phyloP scores from a whole-genome alignment of 2,113 vertebrate genomes.

The Thinocorus orbignyianus region DNA sequence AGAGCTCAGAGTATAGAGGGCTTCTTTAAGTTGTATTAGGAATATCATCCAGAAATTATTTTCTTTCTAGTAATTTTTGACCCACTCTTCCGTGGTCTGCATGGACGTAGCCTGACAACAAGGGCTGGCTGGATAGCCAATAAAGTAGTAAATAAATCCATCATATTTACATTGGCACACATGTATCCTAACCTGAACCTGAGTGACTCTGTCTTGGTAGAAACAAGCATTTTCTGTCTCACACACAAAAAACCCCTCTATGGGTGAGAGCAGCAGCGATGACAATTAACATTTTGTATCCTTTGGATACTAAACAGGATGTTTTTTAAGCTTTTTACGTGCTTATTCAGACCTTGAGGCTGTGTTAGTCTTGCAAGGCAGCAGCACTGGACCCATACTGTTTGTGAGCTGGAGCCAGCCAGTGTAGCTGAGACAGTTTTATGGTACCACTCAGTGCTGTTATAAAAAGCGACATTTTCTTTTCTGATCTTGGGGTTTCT shows the following conservation, averaged over 20 bases:
- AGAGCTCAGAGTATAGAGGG: accelerated
- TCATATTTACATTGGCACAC: accelerated
- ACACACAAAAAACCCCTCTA: neutral
- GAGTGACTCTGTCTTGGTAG: neutral
- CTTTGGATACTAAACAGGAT: too few species aligned
- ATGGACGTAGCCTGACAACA: neutral
- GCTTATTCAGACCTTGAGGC: neutral
- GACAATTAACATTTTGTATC: neutral
- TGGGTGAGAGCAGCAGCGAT: neutral
- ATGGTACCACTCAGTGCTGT: neutral
- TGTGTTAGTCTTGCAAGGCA: neutral
- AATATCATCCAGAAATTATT: neutral
- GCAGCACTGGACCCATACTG: neutral
- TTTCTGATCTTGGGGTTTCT: neutral
- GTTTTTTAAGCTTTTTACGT: neutral
- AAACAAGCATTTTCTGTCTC: neutral
- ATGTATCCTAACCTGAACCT: neutral
- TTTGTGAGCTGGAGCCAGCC: neutral
- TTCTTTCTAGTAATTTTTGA: conserved; percentile 6
- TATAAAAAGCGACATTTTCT: neutral
- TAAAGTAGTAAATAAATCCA: neutral
- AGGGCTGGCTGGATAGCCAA: neutral
- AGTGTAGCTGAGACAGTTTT: neutral
- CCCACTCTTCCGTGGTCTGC: neutral
- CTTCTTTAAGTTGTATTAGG: neutral